These are phyloP conservation scores for Aeoliscus strigatus DNA, from an alignment of 2,797 vertebrate species.

Conservation along the genomic window DNA sequence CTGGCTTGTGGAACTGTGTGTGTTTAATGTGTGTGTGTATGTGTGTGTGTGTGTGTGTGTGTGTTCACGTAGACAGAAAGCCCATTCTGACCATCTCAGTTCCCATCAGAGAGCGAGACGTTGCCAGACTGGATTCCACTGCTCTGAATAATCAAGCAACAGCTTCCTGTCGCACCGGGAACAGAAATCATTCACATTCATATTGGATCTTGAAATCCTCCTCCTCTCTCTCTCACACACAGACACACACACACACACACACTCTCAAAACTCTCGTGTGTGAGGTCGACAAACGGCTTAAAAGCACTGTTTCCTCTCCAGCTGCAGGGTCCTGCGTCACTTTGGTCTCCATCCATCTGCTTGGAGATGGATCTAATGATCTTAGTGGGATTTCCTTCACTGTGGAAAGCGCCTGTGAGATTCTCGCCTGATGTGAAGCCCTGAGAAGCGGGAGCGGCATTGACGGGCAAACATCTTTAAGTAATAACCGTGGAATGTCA, in stretches of 20 bases:
- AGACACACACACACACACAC: no score
- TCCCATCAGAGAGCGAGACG: conserved; percentile 49
- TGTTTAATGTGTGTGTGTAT: conserved; percentile 19
- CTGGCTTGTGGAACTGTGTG: conserved; percentile 34
- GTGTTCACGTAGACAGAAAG: conserved; percentile 42
- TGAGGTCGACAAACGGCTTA: not conserved
- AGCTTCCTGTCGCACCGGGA: conserved; percentile 25
- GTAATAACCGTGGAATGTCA: conserved; percentile 71
- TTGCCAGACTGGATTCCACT: conserved; percentile 50
- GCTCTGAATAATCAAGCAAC: conserved; percentile 48
- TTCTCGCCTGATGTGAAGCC: conserved; percentile 23
- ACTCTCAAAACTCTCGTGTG: no score
- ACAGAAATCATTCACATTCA: conserved; percentile 10
- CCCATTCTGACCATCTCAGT: conserved; percentile 43
- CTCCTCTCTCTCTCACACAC: conserved; percentile 2
- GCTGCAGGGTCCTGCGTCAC: conserved; percentile 6
- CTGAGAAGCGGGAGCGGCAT: conserved; percentile 38
- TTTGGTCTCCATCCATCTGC: conserved; percentile 14
- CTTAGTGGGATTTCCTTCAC: conserved; percentile 48
- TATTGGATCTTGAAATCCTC: conserved; percentile 6
- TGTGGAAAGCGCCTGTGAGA: conserved; percentile 38
- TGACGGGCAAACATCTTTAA: conserved; percentile 71
- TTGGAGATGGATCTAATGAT: conserved; percentile 30
- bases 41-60: conserved; percentile 24
- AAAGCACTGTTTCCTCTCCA: conserved; percentile 18